phyloP scores from a whole-genome alignment of 1,140 invertebrate genomes.

The Anthonomus grandis region DNA sequence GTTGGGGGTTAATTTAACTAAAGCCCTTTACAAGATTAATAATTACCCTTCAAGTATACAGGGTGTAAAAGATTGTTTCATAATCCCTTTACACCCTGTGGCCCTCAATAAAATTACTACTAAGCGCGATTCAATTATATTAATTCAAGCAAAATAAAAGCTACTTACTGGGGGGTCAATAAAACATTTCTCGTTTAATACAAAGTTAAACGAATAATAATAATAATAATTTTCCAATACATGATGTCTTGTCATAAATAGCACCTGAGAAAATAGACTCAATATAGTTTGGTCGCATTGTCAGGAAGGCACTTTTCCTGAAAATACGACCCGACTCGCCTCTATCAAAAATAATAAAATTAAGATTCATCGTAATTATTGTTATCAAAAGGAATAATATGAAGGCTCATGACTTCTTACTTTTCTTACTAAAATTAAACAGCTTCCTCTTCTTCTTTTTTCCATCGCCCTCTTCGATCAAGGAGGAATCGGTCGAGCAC shows the following conservation, averaged over 20 bases:
- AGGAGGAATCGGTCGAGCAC: constrained; percentile 48
- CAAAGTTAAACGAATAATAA: too few relatives aligned
- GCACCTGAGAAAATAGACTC: background rate
- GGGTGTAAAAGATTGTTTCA: too few relatives aligned
- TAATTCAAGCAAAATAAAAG: background rate
- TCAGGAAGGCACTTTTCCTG: too few relatives aligned
- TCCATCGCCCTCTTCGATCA: constrained; percentile 44
- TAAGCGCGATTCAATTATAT: background rate
- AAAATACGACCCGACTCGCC: too few relatives aligned
- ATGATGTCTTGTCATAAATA: background rate
- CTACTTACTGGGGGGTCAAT: too few relatives aligned
- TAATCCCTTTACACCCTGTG: background rate
- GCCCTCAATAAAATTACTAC: background rate
- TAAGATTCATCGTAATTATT: background rate
- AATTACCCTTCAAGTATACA: too few relatives aligned
- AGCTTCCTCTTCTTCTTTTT: constrained; percentile 48
- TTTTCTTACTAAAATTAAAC: constrained; percentile 46
- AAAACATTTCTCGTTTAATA: too few relatives aligned
- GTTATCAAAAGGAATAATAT: background rate
- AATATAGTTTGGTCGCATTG: background rate
- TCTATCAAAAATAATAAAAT: background rate
- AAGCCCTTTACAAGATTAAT: too few relatives aligned
- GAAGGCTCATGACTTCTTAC: constrained; percentile 14
- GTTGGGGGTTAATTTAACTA: too few relatives aligned
- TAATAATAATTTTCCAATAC: background rate